Conservation (phyloP, 2,797 vertebrate species). For the Eulemur mongoz region DNA sequence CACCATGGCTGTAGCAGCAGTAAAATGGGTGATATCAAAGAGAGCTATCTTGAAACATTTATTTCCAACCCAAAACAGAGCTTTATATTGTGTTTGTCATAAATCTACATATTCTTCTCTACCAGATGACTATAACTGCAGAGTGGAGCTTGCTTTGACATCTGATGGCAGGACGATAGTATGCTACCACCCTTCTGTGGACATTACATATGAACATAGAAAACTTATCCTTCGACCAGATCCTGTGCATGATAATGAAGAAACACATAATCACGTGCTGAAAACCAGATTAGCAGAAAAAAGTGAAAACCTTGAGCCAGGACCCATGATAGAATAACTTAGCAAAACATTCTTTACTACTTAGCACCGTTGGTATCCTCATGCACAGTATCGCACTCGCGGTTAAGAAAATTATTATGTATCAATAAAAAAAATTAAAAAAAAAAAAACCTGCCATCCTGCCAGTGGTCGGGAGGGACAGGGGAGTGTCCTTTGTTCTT, state of each 20-base stretch:
- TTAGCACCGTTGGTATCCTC: slow-evolving; percentile 96
- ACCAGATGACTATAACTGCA: neutral
- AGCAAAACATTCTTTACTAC: slow-evolving; percentile 98
- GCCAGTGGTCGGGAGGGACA: too few species aligned
- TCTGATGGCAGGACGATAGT: neutral
- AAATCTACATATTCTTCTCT: neutral
- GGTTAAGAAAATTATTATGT: neutral
- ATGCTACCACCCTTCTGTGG: neutral
- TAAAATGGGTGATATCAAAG: neutral
- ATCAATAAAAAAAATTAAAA: too few species aligned
- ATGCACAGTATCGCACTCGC: slow-evolving; percentile 88
- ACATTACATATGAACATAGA: neutral
- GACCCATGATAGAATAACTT: slow-evolving; percentile 92
- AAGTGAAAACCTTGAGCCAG: slow-evolving; percentile 78
- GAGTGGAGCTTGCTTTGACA: neutral
- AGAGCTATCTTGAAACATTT: neutral
- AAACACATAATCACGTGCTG: slow-evolving; percentile 93
- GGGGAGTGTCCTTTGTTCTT: too few species aligned
- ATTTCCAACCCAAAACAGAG: neutral
- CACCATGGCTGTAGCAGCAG: neutral
- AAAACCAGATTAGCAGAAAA: slow-evolving; percentile 90
- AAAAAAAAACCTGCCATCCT: too few species aligned
- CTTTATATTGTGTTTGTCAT: neutral
- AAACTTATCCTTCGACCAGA: slow-evolving; percentile 88
- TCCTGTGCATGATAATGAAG: slow-evolving; percentile 86